Evolutionary conservation across 1,140 invertebrate genomes (phyloP).

Genomic region (Ganaspis sp.): DNA sequence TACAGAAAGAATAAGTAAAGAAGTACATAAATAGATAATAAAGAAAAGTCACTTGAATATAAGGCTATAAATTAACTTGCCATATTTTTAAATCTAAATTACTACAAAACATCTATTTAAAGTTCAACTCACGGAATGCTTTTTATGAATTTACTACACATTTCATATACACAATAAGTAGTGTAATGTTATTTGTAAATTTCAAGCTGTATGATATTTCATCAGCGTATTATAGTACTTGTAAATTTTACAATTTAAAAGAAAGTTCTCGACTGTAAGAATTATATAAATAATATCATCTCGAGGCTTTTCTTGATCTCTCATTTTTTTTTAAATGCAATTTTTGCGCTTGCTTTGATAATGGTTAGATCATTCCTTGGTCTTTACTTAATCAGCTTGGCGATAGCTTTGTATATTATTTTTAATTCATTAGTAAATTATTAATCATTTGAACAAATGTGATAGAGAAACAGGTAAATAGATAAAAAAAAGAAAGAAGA

Average conservation of each 20-base stretch:
- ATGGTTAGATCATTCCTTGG: conserved; percentile 33
- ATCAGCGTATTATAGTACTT: neutral
- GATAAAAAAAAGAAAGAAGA: no score
- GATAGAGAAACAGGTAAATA: conserved; percentile 60
- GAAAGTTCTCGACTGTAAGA: neutral
- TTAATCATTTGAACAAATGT: conserved; percentile 47
- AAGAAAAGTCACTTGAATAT: neutral
- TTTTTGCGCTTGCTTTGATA: conserved; percentile 46
- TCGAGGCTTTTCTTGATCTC: conserved; percentile 33
- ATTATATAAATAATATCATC: neutral
- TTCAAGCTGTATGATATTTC: neutral
- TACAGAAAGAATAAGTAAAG: no score
- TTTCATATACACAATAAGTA: neutral
- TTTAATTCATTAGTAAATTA: conserved; percentile 60
- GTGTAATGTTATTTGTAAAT: neutral
- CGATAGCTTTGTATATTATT: conserved; percentile 52
- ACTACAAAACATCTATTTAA: neutral
- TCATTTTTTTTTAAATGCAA: conserved; percentile 44
- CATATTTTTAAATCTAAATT: neutral
- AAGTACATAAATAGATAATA: no score
- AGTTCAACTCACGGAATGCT: neutral
- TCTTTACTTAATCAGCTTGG: neutral
- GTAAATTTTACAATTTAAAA: neutral
- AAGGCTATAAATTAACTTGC: neutral
- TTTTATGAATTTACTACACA: neutral